Evolutionary conservation across 2,888 invertebrate species (phyloP), one percentile per base, ranked within the genome.

Genomic region (Ametastegia equiseti): DNA sequence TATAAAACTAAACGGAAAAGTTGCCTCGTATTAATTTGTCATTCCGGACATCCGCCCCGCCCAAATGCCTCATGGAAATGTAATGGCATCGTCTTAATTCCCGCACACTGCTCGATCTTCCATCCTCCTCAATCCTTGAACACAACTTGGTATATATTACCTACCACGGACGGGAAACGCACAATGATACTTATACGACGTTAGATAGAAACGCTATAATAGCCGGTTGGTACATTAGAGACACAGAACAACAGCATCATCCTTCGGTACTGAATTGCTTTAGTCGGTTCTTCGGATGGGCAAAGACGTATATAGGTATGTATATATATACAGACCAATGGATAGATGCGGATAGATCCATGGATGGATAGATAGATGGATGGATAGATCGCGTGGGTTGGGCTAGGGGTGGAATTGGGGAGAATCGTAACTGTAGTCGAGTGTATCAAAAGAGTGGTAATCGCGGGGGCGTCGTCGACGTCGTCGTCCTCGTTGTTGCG

Each of bases 401-500:
- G 60, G 45, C 19, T 23, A 7, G 9, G 47, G 63, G 30, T 33
- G 33, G 33, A 33, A 23, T 5, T 42, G n/a, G 19, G 54, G 57
- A 54, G 75, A 75, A 15, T 45, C 27, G 42, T 60, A 63, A 85
- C 82, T 80, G 84, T 83, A 86, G 81, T 84, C 82, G 81, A 83
- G 82, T 82, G 83, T 84, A 84, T 81, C 81, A 81, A 83, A 85
- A 82, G 84, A 85, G 85, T 83, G 84, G 86, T 86, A 89, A 89
- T 89, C 88, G 87, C 81, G 84, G 86, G 88, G 88, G 88, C 88
- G 88, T 88, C 88, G 88, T 88, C 87, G n/a, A n/a, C n/a, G n/a
- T n/a, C n/a, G n/a, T n/a, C n/a, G n/a, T n/a, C n/a, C n/a, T n/a
- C n/a, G n/a, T n/a, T n/a, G n/a, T n/a, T n/a, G 84, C 84, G 60